Evolutionary conservation across 2,888 invertebrate species (phyloP).

Genomic region (Belgica antarctica): DNA sequence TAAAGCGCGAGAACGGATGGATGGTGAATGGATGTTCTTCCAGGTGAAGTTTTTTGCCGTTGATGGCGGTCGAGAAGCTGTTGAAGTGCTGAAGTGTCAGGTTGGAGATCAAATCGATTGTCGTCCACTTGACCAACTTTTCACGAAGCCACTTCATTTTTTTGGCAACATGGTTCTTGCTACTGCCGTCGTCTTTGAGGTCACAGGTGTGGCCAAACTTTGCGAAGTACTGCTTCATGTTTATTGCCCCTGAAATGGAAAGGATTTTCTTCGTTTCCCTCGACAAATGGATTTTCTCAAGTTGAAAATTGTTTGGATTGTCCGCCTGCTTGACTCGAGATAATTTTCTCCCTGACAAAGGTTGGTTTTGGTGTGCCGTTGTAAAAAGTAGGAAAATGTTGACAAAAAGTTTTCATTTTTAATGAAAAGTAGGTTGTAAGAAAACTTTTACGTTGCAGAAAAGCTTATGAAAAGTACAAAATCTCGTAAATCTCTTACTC

Average conservation of each 20-base stretch:
- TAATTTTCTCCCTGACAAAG: not conserved
- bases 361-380: not conserved
- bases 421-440: conserved; percentile 2
- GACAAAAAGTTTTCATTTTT: conserved; percentile 9
- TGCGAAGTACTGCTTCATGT: conserved; percentile 20
- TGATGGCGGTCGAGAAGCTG: conserved; percentile 17
- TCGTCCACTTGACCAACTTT: not conserved
- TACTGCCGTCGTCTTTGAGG: not conserved
- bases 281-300: not conserved
- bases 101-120: conserved; percentile 13
- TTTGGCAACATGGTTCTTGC: not conserved
- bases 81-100: conserved; percentile 19
- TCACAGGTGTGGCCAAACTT: conserved; percentile 26
- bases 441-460: no score
- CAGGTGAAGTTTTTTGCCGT: conserved; percentile 26
- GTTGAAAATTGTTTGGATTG: not conserved
- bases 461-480: no score
- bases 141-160: not conserved
- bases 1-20: conserved; percentile 37
- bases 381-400: not conserved
- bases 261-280: not conserved
- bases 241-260: not conserved
- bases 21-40: conserved; percentile 13
- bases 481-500: not conserved
- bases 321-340: not conserved